Evolutionary conservation across 2,888 invertebrate genomes (phyloP), one percentile per base, ranked within the genome.

Genomic region (Stenolophus ochropezus): DNA sequence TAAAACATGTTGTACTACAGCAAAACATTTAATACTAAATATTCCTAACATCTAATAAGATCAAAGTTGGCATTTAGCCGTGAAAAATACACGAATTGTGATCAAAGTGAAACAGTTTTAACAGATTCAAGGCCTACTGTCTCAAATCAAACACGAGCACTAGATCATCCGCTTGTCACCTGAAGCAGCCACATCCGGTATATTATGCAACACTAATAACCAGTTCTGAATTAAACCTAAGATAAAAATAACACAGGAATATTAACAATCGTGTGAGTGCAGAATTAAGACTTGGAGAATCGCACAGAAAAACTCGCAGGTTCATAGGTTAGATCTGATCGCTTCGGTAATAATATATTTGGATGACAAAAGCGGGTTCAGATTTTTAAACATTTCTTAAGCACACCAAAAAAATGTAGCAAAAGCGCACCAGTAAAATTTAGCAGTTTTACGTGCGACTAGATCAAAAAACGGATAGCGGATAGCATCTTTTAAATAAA

Each of bases 71-170:
- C 56, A 56, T 21, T 11, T 11, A 56, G 4, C 56, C 56, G 18
- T 53, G 21, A 56, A 21, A 56, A 56, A 14, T 18, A 53, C 4
- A 56, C 11, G 20, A 6, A 11, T 0, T 20, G 56, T 56, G 56
- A 56, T 56, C 56, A 56, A 56, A 56, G 56, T 18, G 21, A 21
- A 21, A 56, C 56, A 56, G 56, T 56, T 56, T 56, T 56, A 56
- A 21, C 56, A 20, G 20, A 56, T 56, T 56, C 56, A 56, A 20
- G 56, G 56, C 56, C 56, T 20, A 11, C 11, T 11, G 21, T 56
- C 21, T 56, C 56, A 6, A 8, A 1, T 42, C 33, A 11, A 6
- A 11, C 33, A 42, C 33, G 11, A 42, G 11, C 11, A 42, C 33
- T 42, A 3, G 51, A 51, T 51, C 51, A 51, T 51, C 51, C 2